These are phyloP conservation scores for Odontamblyopus rebecca DNA, from an alignment of 2,797 vertebrate genomes.

Conservation along the genomic window DNA sequence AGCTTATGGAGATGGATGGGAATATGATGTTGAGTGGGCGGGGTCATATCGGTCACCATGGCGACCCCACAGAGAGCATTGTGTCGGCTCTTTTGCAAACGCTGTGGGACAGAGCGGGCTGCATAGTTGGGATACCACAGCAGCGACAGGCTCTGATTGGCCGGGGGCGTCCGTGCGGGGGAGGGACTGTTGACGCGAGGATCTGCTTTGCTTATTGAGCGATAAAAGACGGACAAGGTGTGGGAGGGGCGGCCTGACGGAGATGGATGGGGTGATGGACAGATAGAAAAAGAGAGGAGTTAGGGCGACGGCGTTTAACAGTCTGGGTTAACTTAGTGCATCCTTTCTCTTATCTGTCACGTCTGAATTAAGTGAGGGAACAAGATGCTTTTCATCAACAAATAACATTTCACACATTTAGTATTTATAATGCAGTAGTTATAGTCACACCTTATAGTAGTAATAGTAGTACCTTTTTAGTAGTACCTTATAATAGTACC, in stretches of 20 bases:
- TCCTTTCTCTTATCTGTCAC: constrained; percentile 21
- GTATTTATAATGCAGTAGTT: too few species aligned
- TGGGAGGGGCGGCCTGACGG: constrained; percentile 53
- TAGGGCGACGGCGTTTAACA: constrained; percentile 33
- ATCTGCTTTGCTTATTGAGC: constrained; percentile 76
- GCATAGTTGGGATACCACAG: constrained; percentile 75
- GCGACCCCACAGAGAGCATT: constrained; percentile 48
- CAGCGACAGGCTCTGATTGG: constrained; percentile 64
- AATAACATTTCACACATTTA: background rate
- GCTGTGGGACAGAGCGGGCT: constrained; percentile 61
- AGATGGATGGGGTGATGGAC: constrained; percentile 64
- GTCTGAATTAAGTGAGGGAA: constrained; percentile 1
- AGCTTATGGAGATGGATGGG: constrained; percentile 68
- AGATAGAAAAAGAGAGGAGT: constrained; percentile 40
- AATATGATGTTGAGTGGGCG: constrained; percentile 63
- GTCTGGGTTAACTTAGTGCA: constrained; percentile 32
- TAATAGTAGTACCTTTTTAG: too few species aligned
- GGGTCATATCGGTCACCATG: constrained; percentile 62
- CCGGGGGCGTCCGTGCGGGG: constrained; percentile 37
- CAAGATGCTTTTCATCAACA: constrained; percentile 25
- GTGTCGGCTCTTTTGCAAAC: constrained; percentile 48
- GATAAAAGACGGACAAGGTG: constrained; percentile 67
- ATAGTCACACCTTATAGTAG: too few species aligned
- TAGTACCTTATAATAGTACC: too few species aligned
- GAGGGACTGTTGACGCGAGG: constrained; percentile 58